Evolutionary conservation across 2,888 invertebrate species (phyloP), one percentile per base, ranked within the genome.

Genomic region (Nyleta sp.): DNA sequence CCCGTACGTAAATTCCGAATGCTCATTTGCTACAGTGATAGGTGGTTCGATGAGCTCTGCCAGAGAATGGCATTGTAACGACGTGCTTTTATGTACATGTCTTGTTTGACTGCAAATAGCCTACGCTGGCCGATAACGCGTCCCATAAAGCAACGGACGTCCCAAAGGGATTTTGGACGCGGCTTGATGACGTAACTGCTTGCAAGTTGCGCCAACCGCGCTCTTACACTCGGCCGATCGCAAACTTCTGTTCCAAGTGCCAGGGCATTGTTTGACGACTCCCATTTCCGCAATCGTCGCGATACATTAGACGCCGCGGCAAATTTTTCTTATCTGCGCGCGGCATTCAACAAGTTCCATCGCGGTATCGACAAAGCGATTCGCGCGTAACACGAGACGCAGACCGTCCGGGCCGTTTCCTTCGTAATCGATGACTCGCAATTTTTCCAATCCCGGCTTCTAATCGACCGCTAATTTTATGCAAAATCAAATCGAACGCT

Each of bases 81-180:
- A 71, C 65, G 44, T 64, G 74, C 70, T 78, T 74, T 78, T 74
- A 78, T 74, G 78, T 70, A 73, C 72, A 74, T 53, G 65, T 78
- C 70, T 74, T 78, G 73, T 78, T 78, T 74, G 70, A 74, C 53
- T 73, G 71, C 64, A 78, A 74, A 74, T 78, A 78, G 59, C 52
- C 55, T 24, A 59, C 18, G 53, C 50, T 64, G 70, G 42, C 57
- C 57, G 62, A 78, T 78, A 73, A 78, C 68, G 68, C 62, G 53
- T 60, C 46, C 67, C 31, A 62, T 73, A 73, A 44, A 68, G 73
- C 59, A 59, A 46, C 28, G 20, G 52, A 0, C 31, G 15, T 64
- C 64, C 72, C 44, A 68, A 68, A 78, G 73, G 70, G 50, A 64
- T 60, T 77, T 78, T 22, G 52, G 50, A 52, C 35, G 35, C 20